Evolutionary conservation across 2,888 invertebrate species (phyloP), one percentile per base, ranked within the genome.

Genomic region (Hirtodrosophila alboralis): DNA sequence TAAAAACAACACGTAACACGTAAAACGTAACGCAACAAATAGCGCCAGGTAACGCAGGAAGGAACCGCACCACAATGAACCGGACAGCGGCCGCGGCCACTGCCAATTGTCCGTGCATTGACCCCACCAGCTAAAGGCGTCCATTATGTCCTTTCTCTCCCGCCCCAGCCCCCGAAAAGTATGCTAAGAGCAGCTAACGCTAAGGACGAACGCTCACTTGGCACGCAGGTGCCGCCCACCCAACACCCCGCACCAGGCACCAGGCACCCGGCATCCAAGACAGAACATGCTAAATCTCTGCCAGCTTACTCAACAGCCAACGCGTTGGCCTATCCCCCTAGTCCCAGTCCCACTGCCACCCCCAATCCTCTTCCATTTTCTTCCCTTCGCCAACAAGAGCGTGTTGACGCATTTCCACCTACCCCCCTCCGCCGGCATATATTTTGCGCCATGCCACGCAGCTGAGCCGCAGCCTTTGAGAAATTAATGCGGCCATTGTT

Each of bases 401-500:
- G 48, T 67, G 77, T 76, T 72, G 77, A 80, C 65, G 71, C 70
- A 70, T 51, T 52, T 58, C 30, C 38, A 33, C 23, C 18, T 37
- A 13, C 27, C 21, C 36, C 8, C 23, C 37, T 21, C 33, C 33
- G 18, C 18, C 18, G 3, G 18, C 18, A 3, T n/a, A n/a, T n/a
- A n/a, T 5, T 18, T 57, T 27, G 34, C 56, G 57, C 61, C 54
- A 34, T 21, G 45, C 47, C n/a, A n/a, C 18, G 44, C 74, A 74
- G 76, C 77, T 76, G 76, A 12, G 52, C 16, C 65, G 53, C 64
- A 61, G 51, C 68, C 68, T 83, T 78, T 79, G 68, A 58, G 77
- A 72, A 74, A 74, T 74, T 72, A 72, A 58, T 64, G 54, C 64
- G 49, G n/a, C 60, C 60, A 74, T 74, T 74, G 77, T 74, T 74